Conservation (phyloP, 2,888 invertebrate species). For the Philereme transversata region DNA sequence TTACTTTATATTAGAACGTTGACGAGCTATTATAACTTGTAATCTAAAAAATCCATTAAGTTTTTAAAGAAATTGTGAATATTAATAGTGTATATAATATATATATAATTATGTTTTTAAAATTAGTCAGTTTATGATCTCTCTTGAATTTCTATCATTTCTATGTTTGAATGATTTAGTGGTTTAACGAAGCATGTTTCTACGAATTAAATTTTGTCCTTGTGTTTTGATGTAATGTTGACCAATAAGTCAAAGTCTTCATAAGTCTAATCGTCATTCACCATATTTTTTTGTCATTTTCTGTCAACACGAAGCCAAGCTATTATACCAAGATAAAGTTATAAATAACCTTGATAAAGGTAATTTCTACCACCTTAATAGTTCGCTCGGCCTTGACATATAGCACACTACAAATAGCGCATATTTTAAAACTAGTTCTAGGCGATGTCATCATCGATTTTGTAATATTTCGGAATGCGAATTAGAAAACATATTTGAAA, state of each 20-base stretch:
- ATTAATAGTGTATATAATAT: no score
- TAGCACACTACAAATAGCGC: constrained; percentile 22
- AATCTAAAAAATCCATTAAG: no score
- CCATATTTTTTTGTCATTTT: background rate
- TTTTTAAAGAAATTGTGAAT: no score
- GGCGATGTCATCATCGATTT: constrained; percentile 34
- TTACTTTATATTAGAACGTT: no score
- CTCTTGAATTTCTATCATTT: no score
- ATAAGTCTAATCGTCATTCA: background rate
- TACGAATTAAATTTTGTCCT: no score
- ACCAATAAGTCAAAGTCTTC: background rate
- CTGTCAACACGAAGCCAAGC: background rate
- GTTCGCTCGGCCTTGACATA: constrained; percentile 45
- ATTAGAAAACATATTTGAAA: constrained; percentile 22
- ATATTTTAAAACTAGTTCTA: constrained; percentile 40
- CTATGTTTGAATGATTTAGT: no score
- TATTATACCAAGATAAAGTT: background rate
- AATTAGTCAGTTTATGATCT: no score
- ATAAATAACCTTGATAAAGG: constrained; percentile 36
- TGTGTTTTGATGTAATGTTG: no score
- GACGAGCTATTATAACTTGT: no score
- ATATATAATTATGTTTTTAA: no score
- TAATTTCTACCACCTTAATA: constrained; percentile 29
- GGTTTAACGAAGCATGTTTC: no score
- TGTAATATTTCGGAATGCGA: constrained; percentile 26